These are phyloP conservation scores for Caenorhabditis briggsae DNA, from an alignment of 1,140 invertebrate genomes.

Conservation along the genomic window DNA sequence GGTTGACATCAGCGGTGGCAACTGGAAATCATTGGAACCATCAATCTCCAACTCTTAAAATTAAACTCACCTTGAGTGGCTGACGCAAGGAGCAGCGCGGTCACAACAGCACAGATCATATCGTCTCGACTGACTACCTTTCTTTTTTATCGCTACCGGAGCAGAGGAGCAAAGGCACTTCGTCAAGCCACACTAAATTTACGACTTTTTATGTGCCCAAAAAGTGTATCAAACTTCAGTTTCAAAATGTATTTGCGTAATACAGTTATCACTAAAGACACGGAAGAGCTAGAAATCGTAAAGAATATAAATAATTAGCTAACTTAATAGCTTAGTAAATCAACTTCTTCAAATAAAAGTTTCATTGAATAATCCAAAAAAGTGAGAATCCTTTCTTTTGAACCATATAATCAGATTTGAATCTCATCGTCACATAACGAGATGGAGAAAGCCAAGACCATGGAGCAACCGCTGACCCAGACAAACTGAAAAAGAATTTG, in stretches of 20 bases:
- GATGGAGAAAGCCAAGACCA: neutral
- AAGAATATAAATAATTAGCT: no score
- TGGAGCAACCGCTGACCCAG: neutral
- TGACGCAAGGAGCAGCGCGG: constrained; percentile 20
- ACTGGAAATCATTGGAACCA: neutral
- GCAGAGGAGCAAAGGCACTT: neutral
- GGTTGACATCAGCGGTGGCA: constrained; percentile 19
- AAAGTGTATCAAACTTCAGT: neutral
- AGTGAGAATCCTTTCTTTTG: constrained; percentile 6
- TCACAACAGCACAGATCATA: constrained; percentile 10
- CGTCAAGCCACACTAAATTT: constrained; percentile 29
- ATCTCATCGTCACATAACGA: constrained; percentile 3
- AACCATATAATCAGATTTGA: neutral
- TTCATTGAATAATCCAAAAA: constrained; percentile 9
- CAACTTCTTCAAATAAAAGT: no score
- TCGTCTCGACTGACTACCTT: constrained; percentile 11
- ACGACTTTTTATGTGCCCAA: neutral
- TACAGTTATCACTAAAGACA: neutral
- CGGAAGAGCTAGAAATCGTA: no score
- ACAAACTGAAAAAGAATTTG: neutral
- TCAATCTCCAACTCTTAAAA: no score
- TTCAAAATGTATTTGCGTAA: neutral
- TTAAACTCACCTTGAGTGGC: neutral
- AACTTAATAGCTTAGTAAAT: no score
- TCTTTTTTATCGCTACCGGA: constrained; percentile 6